Evolutionary conservation across 2,888 invertebrate species (phyloP), one percentile per base, ranked within the genome.

Genomic region (Sthenelais limicola): DNA sequence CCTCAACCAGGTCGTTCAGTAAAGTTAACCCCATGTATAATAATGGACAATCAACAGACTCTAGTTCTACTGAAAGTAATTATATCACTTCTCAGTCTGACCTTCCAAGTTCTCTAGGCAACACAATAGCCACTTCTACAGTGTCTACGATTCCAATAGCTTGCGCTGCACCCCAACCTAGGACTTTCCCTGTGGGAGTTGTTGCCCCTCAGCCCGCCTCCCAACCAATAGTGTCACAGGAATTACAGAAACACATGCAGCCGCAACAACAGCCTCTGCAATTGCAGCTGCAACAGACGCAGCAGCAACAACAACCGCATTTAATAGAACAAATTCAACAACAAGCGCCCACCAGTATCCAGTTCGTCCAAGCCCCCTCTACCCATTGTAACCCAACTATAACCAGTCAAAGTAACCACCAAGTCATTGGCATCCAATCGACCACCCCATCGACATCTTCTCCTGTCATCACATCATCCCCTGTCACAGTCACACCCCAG

Each of bases 401-500:
- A 5, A 26, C 5, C 5, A 5, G 9, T n/a, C 21, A 7, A 7
- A 21, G 9, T 51, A 51, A 5, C 51, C 9, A 52, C 52, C 3
- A 12, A 15, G 3, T n/a, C 33, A 12, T 7, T 28, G 18, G 2
- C 56, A 2, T n/a, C n/a, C n/a, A n/a, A n/a, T n/a, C n/a, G n/a
- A 2, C 30, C 35, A 68, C n/a, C 30, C n/a, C 62, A 43, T 67
- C 69, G 48, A 35, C 66, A 30, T 26, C 35, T 1, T 35, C 24
- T 26, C 1, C 21, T 18, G n/a, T 32, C 33, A 66, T 21, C 38
- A 32, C 18, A 33, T 33, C 68, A 21, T 2, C 51, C 32, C 30
- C 33, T 21, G 21, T 52, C 32, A 21, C 67, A 7, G 38, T 18
- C 52, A 68, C 69, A n/a, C n/a, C n/a, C n/a, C n/a, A n/a, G n/a